These are phyloP conservation scores for Synanthedon formicaeformis DNA, from an alignment of 2,888 invertebrate species.

Conservation along the genomic window DNA sequence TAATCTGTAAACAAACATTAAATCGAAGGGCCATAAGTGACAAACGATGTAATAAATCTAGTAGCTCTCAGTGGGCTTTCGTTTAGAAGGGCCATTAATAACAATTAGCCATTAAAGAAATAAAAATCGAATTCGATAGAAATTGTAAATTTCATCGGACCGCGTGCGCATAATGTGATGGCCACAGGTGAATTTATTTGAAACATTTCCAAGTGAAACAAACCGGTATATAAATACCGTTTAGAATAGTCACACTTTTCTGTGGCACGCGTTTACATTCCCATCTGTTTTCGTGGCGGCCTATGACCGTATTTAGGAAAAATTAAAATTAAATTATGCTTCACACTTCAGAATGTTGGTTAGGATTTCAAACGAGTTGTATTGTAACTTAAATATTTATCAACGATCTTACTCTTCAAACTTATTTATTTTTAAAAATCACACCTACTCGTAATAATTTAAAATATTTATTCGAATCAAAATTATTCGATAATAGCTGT, in stretches of 20 bases:
- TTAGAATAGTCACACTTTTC: neutral
- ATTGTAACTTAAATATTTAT: neutral
- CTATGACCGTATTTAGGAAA: conserved; percentile 4
- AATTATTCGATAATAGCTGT: too few species aligned
- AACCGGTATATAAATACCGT: neutral
- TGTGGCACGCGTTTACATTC: neutral
- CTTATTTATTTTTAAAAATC: neutral
- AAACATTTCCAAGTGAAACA: neutral
- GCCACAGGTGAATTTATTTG: neutral
- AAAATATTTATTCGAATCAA: too few species aligned
- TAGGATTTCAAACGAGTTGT: neutral
- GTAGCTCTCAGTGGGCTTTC: neutral
- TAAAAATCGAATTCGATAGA: neutral
- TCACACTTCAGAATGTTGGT: neutral
- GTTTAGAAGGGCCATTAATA: neutral
- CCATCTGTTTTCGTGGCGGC: neutral
- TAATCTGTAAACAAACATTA: too few species aligned
- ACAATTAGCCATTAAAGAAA: neutral
- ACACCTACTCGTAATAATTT: too few species aligned
- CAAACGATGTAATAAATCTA: neutral
- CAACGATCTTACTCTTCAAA: neutral
- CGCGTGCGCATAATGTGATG: neutral
- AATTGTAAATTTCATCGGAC: neutral
- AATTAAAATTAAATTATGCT: neutral
- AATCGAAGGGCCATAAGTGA: neutral